Evolutionary conservation across 2,888 invertebrate genomes (phyloP).

Genomic region (Synanthedon myopaeformis): DNA sequence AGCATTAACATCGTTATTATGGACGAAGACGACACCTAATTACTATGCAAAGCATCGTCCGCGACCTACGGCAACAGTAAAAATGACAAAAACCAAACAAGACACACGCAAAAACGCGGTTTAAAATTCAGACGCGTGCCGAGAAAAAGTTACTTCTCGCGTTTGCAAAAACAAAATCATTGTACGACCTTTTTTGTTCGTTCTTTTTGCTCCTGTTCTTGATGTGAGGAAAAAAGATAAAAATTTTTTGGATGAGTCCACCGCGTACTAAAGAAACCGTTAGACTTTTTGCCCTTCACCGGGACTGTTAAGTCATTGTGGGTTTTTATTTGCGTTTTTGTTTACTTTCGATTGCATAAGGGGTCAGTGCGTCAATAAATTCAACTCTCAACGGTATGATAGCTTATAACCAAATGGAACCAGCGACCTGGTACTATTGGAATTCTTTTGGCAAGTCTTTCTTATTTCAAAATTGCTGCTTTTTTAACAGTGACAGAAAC

Average conservation of each 20-base stretch:
- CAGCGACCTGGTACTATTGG: too few relatives aligned
- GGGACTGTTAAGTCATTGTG: conserved; percentile 24
- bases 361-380: neutral
- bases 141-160: conserved; percentile 48
- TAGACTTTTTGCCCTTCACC: conserved; percentile 48
- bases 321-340: conserved; percentile 26
- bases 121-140: conserved; percentile 58
- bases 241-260: conserved; percentile 26
- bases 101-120: conserved; percentile 34
- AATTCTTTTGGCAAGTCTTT: too few relatives aligned
- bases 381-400: too few relatives aligned
- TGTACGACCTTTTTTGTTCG: conserved; percentile 39
- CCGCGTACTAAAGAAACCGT: conserved; percentile 44
- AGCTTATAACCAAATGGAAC: too few relatives aligned
- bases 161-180: conserved; percentile 60
- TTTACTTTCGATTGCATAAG: conserved; percentile 17
- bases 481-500: too few relatives aligned
- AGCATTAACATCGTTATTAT: too few relatives aligned
- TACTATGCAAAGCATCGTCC: conserved; percentile 10
- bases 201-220: conserved; percentile 53
- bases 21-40: neutral
- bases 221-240: conserved; percentile 32
- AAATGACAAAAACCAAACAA: conserved; percentile 28
- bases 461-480: too few relatives aligned
- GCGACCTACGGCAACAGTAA: conserved; percentile 44